Evolutionary conservation across 2,888 invertebrate species (phyloP).

Genomic region (Cephus rjabovi): DNA sequence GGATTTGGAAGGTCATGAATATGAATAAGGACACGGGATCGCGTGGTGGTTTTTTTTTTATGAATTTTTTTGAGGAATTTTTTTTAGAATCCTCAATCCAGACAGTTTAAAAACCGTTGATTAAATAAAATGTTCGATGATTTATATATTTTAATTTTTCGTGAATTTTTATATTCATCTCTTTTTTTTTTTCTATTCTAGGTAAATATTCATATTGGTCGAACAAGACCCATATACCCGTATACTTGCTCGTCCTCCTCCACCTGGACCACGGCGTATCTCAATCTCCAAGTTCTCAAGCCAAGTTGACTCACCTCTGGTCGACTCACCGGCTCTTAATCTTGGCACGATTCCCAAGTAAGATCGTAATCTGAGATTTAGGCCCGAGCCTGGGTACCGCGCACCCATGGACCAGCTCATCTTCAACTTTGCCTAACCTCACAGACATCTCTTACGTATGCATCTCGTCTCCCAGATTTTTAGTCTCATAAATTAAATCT

Average conservation of each 20-base stretch:
- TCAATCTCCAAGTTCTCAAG: constrained; percentile 46
- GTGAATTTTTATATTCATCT: neutral
- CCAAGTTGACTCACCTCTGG: neutral
- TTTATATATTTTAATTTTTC: neutral
- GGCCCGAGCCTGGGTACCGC: constrained; percentile 40
- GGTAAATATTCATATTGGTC: no score
- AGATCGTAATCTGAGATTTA: constrained; percentile 61
- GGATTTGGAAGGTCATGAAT: constrained; percentile 26
- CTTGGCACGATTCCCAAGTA: constrained; percentile 48
- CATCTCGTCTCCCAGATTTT: neutral
- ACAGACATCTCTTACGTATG: constrained; percentile 7
- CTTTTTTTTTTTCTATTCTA: no score
- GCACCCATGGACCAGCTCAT: constrained; percentile 40
- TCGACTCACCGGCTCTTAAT: constrained; percentile 46
- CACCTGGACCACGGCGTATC: constrained; percentile 48
- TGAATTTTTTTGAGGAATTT: neutral
- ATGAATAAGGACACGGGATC: constrained; percentile 17
- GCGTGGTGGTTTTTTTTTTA: neutral
- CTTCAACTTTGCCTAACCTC: constrained; percentile 25
- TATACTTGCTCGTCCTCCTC: constrained; percentile 10
- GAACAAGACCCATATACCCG: neutral
- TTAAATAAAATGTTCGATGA: neutral
- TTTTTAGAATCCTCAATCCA: neutral
- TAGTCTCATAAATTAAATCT: neutral
- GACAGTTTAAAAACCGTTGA: neutral